Evolutionary conservation across 2,797 vertebrate genomes (phyloP), one percentile per base, ranked within the genome.

Genomic region (Micrastur ruficollis): DNA sequence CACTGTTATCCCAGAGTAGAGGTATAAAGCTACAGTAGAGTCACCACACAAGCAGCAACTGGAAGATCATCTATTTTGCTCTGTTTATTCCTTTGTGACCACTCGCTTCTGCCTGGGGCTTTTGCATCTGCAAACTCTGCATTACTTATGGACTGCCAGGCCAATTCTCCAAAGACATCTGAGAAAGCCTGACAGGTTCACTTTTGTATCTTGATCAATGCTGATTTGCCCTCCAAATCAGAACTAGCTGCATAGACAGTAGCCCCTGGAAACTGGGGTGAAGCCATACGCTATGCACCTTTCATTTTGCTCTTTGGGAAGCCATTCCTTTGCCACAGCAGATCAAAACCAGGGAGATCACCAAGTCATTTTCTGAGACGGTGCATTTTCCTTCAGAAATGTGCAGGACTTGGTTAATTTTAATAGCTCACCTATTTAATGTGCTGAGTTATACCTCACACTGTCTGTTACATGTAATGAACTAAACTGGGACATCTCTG

Each of bases 31-130:
- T 78, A 83, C 61, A 53, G 32, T 55, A 79, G 85, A 44, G 59
- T 88, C 8, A 0, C 47, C 56, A 50, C 66, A 42, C 44, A 67
- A 76, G 55, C 74, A 70, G 65, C 34, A 66, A 85, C 66, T 93
- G 78, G 36, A 93, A 75, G 61, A 95, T 94, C 61, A 93, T 81
- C 76, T 93, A 68, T 86, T 95, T 94, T 95, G 94, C 85, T 94
- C 75, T 94, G 91, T 79, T 95, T 96, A 94, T 92, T 96, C 68
- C 85, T 95, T 97, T 95, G 78, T 93, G 96, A 90, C 70, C 74
- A 53, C 44, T 84, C 34, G 83, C 29, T 90, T 90, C 68, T 94
- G 92, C 91, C 86, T 59, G 55, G 49, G 86, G 92, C 89, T 93
- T 82, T 92, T 72, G 89, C 13, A 4, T 83, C 83, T 84, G 76